Evolutionary conservation across 2,797 vertebrate genomes (phyloP).

Genomic region (Hafferia zeledoni): DNA sequence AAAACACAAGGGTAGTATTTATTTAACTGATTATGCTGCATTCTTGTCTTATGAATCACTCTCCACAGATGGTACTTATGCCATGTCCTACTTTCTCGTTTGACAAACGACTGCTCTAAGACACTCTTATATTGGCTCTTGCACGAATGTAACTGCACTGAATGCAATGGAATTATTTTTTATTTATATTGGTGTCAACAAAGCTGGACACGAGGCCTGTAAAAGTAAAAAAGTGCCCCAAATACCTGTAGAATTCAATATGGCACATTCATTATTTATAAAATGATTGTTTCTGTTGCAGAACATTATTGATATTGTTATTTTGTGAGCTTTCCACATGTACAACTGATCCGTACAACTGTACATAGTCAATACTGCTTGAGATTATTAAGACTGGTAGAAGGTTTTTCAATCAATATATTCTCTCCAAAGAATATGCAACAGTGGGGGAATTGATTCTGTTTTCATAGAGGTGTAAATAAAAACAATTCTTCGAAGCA

Average conservation of each 20-base stretch:
- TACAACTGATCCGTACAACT: slow-evolving; percentile 36
- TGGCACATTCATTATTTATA: slow-evolving; percentile 55
- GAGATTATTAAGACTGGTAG: slow-evolving; percentile 61
- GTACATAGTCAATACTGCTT: slow-evolving; percentile 52
- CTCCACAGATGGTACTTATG: slow-evolving; percentile 63
- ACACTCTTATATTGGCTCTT: not conserved
- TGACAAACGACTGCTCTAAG: slow-evolving; percentile 23
- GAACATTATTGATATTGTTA: slow-evolving; percentile 60
- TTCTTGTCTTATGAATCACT: slow-evolving; percentile 62
- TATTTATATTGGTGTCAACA: slow-evolving; percentile 25
- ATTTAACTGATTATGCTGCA: slow-evolving; percentile 67
- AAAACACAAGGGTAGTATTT: slow-evolving; percentile 65
- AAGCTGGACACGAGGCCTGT: slow-evolving; percentile 1
- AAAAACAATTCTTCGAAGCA: slow-evolving; percentile 14
- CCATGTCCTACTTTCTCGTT: slow-evolving; percentile 48
- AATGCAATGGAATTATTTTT: not conserved
- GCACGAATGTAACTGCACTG: not conserved
- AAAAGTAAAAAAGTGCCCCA: slow-evolving; percentile 46
- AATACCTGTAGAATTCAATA: slow-evolving; percentile 34
- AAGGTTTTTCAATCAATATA: slow-evolving; percentile 62
- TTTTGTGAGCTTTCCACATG: slow-evolving; percentile 47
- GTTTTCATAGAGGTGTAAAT: slow-evolving; percentile 47
- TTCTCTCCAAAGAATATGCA: slow-evolving; percentile 57
- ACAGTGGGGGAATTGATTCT: slow-evolving; percentile 6
- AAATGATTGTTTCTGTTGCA: slow-evolving; percentile 51